Evolutionary conservation across 2,113 vertebrate genomes (phyloP).

Genomic region (Tricholaema leucomelas): DNA sequence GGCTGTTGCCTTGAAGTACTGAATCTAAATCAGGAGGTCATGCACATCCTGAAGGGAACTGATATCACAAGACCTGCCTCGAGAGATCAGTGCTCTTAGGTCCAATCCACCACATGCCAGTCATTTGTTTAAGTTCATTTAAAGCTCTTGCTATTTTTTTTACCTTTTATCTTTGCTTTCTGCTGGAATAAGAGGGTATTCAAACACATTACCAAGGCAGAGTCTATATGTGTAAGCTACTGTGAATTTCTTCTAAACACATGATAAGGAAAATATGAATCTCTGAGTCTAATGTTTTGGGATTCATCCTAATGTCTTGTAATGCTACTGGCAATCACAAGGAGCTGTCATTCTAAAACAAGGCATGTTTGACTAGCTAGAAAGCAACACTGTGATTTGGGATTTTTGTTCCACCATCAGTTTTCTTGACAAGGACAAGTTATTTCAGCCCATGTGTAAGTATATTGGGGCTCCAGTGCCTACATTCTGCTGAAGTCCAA

Average conservation of each 20-base stretch:
- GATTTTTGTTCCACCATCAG: background rate
- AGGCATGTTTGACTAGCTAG: background rate
- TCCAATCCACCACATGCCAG: fast-evolving
- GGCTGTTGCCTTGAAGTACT: background rate
- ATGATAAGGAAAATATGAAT: background rate
- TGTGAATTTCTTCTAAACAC: background rate
- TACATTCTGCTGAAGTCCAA: conserved; percentile 1
- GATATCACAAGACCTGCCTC: fast-evolving
- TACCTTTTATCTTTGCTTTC: background rate
- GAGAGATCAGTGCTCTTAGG: background rate
- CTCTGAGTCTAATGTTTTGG: background rate
- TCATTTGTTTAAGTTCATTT: background rate
- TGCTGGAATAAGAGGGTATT: background rate
- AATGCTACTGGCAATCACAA: background rate
- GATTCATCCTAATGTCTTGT: background rate
- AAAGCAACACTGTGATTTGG: background rate
- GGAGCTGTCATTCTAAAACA: background rate
- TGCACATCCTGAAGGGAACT: background rate
- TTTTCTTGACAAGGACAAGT: background rate
- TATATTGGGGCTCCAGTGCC: background rate
- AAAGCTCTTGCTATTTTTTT: background rate
- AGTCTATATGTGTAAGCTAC: background rate
- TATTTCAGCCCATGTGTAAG: background rate
- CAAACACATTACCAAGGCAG: background rate
- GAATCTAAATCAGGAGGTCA: background rate